Conservation (phyloP, 2,113 vertebrate genomes). For the Acanthisitta chloris region DNA sequence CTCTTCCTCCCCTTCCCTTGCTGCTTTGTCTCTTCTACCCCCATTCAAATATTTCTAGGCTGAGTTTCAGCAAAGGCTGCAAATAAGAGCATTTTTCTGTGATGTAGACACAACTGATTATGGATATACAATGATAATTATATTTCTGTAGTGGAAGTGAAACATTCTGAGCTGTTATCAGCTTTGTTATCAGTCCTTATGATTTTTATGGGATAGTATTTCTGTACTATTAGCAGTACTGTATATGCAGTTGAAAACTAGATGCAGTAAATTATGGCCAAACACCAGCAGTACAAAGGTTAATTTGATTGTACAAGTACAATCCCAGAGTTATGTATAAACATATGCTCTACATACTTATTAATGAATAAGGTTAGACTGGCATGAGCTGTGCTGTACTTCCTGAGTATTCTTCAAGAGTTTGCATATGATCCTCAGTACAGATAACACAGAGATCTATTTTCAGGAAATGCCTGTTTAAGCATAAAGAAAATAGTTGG, state of each 20-base stretch:
- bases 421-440: slow-evolving; percentile 53
- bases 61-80: background rate
- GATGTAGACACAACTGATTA: background rate
- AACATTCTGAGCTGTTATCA: background rate
- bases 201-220: background rate
- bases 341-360: background rate
- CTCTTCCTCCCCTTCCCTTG: background rate
- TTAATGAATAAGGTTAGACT: slow-evolving; percentile 33
- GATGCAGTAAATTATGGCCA: background rate
- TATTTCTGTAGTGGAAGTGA: background rate
- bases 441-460: slow-evolving; percentile 19
- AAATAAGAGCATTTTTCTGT: background rate
- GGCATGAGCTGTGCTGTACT: slow-evolving; percentile 1
- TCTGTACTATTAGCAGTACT: background rate
- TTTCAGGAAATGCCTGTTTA: slow-evolving; percentile 56
- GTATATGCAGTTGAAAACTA: background rate
- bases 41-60: background rate
- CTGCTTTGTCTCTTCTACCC: background rate
- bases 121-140: background rate
- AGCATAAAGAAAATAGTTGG: slow-evolving; percentile 49
- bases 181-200: background rate
- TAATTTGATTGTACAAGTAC: slow-evolving; percentile 18
- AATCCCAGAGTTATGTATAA: background rate
- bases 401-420: slow-evolving; percentile 42
- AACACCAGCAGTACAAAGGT: background rate